phyloP scores from a whole-genome alignment of 1,140 invertebrate genomes.

The Microplitis mediator region DNA sequence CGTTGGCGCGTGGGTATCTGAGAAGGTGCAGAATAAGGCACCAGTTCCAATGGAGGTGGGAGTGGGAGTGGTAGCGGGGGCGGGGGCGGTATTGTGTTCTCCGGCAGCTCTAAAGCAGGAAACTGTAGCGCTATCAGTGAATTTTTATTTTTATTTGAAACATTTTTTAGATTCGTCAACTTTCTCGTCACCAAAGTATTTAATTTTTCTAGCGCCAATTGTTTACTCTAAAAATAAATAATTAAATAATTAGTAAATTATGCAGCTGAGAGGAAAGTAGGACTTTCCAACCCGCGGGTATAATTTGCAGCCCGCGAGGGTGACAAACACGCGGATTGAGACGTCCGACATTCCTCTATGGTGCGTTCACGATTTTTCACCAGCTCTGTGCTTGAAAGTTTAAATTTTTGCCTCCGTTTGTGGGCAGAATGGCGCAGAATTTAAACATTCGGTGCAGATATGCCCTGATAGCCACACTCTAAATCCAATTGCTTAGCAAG shows the following conservation, averaged over 20 bases:
- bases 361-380: not conserved
- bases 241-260: not conserved
- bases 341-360: too few species aligned
- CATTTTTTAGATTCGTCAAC: constrained; percentile 20
- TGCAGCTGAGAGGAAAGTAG: too few species aligned
- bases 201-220: constrained; percentile 44
- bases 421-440: not conserved
- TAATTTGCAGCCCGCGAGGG: too few species aligned
- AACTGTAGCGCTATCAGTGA: constrained; percentile 5
- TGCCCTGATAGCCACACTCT: too few species aligned
- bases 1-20: not conserved
- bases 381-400: not conserved
- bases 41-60: constrained; percentile 20
- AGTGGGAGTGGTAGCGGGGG: not conserved
- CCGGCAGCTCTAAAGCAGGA: not conserved
- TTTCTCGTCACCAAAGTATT: constrained; percentile 34
- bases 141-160: constrained; percentile 8
- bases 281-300: too few species aligned
- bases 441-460: not conserved
- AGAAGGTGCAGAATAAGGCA: not conserved
- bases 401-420: too few species aligned
- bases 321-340: too few species aligned
- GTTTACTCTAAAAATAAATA: constrained; percentile 43
- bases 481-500: too few species aligned
- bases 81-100: not conserved